A percentile compares a stretch with the other conserved stretches of the same genome.
Conservation (phyloP, 2,888 invertebrate species). For the Drosophila testacea region DNA sequence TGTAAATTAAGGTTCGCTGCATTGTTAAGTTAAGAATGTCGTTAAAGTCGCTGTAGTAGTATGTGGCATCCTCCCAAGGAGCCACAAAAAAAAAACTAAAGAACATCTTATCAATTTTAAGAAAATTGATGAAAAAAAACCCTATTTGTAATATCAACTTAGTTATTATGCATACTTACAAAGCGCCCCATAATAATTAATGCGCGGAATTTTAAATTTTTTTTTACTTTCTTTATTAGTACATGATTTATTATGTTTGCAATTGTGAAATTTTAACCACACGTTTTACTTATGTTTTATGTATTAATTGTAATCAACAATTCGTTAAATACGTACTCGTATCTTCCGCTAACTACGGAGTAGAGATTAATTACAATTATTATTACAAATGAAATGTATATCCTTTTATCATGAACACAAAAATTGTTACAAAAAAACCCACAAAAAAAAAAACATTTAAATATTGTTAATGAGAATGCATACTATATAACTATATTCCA, state of each 20-base stretch:
- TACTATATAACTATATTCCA: constrained; percentile 43
- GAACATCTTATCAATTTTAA: constrained; percentile 27
- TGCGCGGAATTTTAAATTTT: constrained; percentile 25
- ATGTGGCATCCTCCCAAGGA: constrained; percentile 25
- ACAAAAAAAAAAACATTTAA: constrained; percentile 35
- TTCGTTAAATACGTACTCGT: constrained; percentile 10
- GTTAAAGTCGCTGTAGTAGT: constrained; percentile 56
- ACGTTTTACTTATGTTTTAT: constrained; percentile 57
- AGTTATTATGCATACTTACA: constrained; percentile 52
- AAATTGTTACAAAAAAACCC: constrained; percentile 54
- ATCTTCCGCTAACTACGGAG: constrained; percentile 10
- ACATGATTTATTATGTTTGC: constrained; percentile 62
- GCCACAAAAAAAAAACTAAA: constrained; percentile 39
- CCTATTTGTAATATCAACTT: constrained; percentile 31
- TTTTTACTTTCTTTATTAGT: constrained; percentile 28
- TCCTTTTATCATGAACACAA: constrained; percentile 45
- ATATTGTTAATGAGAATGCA: constrained; percentile 54
- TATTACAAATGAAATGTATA: constrained; percentile 26
- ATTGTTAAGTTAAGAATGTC: constrained; percentile 58
- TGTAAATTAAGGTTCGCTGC: constrained; percentile 29
- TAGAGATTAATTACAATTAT: constrained; percentile 33
- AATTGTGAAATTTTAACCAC: constrained; percentile 48
- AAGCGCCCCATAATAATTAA: constrained; percentile 4
- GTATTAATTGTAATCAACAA: constrained; percentile 55
- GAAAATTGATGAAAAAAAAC: constrained; percentile 31